These are phyloP conservation scores for Megaptera novaeangliae DNA, from an alignment of 2,113 vertebrate genomes.

Conservation along the genomic window DNA sequence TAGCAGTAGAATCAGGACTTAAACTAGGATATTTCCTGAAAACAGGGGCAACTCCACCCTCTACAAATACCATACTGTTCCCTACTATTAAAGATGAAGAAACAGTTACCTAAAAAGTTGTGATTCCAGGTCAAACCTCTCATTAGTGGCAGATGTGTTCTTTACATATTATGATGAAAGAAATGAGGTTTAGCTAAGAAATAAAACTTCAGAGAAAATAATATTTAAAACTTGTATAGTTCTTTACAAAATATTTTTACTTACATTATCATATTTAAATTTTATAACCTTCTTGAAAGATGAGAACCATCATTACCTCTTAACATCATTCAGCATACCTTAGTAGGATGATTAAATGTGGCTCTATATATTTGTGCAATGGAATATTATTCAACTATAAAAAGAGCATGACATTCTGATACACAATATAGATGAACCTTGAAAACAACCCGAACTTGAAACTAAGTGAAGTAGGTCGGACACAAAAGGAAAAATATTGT, in stretches of 20 bases:
- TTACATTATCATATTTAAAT: neutral
- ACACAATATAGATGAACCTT: neutral
- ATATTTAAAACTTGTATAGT: neutral
- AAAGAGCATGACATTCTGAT: neutral
- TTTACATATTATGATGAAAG: neutral
- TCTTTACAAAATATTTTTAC: neutral
- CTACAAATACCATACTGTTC: rapidly evolving
- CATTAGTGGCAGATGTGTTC: neutral
- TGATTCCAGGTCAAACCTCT: neutral
- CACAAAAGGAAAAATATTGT: neutral
- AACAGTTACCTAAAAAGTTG: neutral
- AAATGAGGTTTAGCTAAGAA: neutral
- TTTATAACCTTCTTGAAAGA: neutral
- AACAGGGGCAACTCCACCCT: neutral
- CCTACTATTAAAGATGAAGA: neutral
- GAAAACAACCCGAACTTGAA: neutral
- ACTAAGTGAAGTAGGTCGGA: neutral
- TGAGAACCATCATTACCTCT: neutral
- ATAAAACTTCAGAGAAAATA: neutral
- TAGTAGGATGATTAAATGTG: neutral
- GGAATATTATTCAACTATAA: neutral
- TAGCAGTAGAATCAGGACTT: neutral
- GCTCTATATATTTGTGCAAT: neutral
- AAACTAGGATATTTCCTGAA: neutral
- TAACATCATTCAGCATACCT: neutral